These are phyloP conservation scores for Sarcoramphus papa DNA, from an alignment of 2,797 vertebrate genomes.

Conservation along the genomic window DNA sequence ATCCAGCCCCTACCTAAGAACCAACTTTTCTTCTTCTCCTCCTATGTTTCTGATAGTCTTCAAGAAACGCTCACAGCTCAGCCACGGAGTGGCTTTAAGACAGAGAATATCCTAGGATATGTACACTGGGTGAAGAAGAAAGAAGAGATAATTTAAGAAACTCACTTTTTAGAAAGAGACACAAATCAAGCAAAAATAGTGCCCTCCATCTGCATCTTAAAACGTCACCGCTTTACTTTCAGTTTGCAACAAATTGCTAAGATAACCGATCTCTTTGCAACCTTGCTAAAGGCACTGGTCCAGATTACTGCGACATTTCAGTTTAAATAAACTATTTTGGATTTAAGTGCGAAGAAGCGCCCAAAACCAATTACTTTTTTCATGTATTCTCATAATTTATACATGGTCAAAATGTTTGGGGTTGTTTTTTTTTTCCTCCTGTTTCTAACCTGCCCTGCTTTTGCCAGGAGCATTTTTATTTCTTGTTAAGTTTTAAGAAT, in stretches of 20 bases:
- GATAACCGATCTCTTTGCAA: not conserved
- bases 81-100: not conserved
- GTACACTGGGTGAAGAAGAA: not conserved
- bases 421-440: fast-evolving
- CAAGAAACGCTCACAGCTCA: not conserved
- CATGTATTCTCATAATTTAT: not conserved
- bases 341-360: not conserved
- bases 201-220: not conserved
- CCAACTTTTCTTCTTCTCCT: not conserved
- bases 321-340: not conserved
- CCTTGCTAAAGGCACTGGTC: not conserved
- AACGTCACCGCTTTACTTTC: not conserved
- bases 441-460: not conserved
- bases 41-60: not conserved
- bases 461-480: not conserved
- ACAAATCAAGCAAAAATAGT: not conserved
- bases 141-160: not conserved
- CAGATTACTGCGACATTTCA: not conserved
- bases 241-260: not conserved
- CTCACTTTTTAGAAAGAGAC: not conserved
- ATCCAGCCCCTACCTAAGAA: not conserved
- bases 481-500: not conserved
- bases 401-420: not conserved
- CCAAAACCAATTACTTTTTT: not conserved
- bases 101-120: not conserved